Base-by-base conservation (phyloP, 2,113 vertebrate genomes). In the Camelus dromedarius region DNA sequence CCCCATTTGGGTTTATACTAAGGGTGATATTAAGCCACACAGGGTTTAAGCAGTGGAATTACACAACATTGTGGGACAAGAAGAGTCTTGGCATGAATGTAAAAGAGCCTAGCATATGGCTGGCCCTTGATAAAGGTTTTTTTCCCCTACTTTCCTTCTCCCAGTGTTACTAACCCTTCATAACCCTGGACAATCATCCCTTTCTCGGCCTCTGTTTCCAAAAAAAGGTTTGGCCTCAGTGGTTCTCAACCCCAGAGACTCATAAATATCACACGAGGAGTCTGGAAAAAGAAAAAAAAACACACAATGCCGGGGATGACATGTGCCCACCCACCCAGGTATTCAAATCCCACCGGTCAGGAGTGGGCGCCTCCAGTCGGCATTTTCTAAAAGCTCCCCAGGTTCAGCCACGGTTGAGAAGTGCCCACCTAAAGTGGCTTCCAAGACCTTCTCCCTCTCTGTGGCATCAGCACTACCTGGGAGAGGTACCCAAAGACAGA, bases 391-490 rank as follows among this genome's bases (percentile, higher is more conserved):
- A 70, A 56, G 35, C 13, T 54, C 32, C 19, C 6, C 24, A 52
- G 52, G 20, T 62, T 28, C 8, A n/a, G 30, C 42, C 69, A 20
- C 4, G 1, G 28, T 22, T 38, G 54, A 92, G 62, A 90, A 73
- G 48, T 81, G 13, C 35, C 70, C 46, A 50, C 9, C 22, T 66
- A 5, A 19, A 15, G 32, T 38, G 67, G 75, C 15, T 35, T 79
- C 48, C 3, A 28, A 70, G 73, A 62, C 46, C 66, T 90, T 42
- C 70, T 42, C 58, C 8, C 56, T 15, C 3, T 69, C 15, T 0
- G 8, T 0, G 18, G 14, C 3, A 1, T 67, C n/a, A 38, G 38
- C 16, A 4, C 58, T 52, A 64, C 14, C 14, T 2, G 1, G 48
- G 30, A 70, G 35, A 69, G 20, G 11, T 3, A 35, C 14, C 35